These are phyloP conservation scores for Clunio marinus DNA, from an alignment of 2,888 invertebrate species.

Conservation along the genomic window DNA sequence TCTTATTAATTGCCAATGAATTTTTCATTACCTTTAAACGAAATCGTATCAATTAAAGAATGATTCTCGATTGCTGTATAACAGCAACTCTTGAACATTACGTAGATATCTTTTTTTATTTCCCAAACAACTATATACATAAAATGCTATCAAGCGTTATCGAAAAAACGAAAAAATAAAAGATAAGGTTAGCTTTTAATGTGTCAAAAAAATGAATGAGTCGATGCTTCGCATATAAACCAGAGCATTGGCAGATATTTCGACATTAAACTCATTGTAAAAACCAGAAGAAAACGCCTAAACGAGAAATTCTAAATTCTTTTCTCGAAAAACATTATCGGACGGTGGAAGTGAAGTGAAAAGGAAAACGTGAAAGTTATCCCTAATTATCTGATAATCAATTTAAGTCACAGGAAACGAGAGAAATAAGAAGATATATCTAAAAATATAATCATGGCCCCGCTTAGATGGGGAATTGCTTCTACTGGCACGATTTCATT, in stretches of 20 bases:
- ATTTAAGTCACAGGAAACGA: background rate
- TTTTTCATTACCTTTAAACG: background rate
- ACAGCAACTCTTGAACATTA: too few relatives aligned
- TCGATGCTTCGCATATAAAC: background rate
- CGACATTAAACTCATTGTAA: background rate
- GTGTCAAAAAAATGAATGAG: slow-evolving; percentile 1
- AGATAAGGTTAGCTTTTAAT: background rate
- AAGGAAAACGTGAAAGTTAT: slow-evolving; percentile 17
- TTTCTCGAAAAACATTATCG: background rate
- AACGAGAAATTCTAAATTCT: too few relatives aligned
- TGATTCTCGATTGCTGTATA: too few relatives aligned
- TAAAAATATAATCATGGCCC: slow-evolving; percentile 6
- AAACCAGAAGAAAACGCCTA: too few relatives aligned
- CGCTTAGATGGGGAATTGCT: slow-evolving; percentile 56
- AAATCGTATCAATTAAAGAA: too few relatives aligned
- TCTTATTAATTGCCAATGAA: background rate
- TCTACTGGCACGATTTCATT: slow-evolving; percentile 56
- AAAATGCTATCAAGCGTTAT: background rate
- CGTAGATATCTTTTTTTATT: too few relatives aligned
- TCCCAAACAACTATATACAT: too few relatives aligned
- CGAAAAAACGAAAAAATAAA: too few relatives aligned
- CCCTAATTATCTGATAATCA: background rate
- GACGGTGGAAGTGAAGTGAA: background rate
- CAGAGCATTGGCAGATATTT: background rate
- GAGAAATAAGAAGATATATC: too few relatives aligned